A percentile compares a stretch with the other conserved stretches of the same genome.
Conservation (phyloP, 2,888 invertebrate genomes). For the Limenitis camilla region DNA sequence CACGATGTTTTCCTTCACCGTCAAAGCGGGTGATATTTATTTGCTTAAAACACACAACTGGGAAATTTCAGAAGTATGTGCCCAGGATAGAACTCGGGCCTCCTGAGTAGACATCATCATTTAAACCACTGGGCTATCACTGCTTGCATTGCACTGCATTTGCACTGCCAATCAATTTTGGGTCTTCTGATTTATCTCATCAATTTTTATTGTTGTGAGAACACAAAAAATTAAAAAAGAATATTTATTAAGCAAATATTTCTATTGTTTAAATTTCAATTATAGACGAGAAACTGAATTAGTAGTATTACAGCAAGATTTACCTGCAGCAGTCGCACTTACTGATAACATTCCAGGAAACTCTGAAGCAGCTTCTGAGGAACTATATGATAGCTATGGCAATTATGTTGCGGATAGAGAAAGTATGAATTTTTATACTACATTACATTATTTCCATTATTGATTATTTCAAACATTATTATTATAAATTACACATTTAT, state of each 20-base stretch:
- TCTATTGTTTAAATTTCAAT: neutral
- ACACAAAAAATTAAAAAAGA: neutral
- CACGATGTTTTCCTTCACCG: too few species aligned
- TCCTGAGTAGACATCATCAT: too few species aligned
- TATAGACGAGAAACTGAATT: conserved; percentile 33
- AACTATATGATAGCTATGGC: conserved; percentile 56
- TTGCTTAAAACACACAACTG: too few species aligned
- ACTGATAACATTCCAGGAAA: conserved; percentile 33
- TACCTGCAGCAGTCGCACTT: conserved; percentile 40
- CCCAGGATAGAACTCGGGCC: too few species aligned
- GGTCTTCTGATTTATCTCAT: too few species aligned
- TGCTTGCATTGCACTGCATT: too few species aligned
- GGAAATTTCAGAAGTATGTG: too few species aligned
- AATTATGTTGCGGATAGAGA: conserved; percentile 57
- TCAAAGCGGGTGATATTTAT: too few species aligned
- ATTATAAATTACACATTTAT: too few species aligned
- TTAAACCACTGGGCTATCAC: too few species aligned
- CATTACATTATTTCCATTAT: neutral
- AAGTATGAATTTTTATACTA: conserved; percentile 20
- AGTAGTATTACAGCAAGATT: conserved; percentile 30
- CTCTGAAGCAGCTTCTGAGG: conserved; percentile 41
- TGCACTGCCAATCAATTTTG: too few species aligned
- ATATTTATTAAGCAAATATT: neutral
- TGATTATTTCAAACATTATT: neutral
- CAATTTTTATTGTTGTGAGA: neutral